Conservation (phyloP, 2,797 vertebrate species). For the Oophaga sylvatica region DNA sequence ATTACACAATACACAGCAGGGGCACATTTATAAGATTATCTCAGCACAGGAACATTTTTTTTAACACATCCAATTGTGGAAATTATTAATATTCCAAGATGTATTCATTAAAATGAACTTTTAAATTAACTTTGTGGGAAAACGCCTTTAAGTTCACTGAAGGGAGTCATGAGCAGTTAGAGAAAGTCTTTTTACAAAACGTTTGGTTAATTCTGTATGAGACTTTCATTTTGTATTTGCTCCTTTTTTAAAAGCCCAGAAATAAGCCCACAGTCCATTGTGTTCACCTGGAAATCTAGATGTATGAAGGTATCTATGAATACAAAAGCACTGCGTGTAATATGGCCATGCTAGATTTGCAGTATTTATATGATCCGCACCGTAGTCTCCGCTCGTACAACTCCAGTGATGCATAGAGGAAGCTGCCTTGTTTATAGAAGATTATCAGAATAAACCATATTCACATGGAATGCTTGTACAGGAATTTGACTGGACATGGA, state of each 20-base stretch:
- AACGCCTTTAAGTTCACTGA: not conserved
- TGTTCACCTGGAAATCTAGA: not conserved
- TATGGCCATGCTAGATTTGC: constrained; percentile 28
- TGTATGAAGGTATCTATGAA: not conserved
- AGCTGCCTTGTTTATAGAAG: constrained; percentile 48
- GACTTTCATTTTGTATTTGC: not conserved
- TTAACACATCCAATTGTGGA: too few species aligned
- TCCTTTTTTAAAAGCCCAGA: not conserved
- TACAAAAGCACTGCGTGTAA: constrained; percentile 15
- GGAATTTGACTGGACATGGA: constrained; percentile 45
- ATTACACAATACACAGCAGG: too few species aligned
- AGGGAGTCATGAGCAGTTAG: not conserved
- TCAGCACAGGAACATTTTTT: too few species aligned
- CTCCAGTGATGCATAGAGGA: constrained; percentile 48
- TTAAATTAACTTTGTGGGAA: too few species aligned
- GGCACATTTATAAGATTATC: too few species aligned
- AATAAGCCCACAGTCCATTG: not conserved
- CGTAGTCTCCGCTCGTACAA: constrained; percentile 31
- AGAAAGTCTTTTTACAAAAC: not conserved
- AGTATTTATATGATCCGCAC: constrained; percentile 3
- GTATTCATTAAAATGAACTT: too few species aligned
- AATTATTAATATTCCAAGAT: too few species aligned
- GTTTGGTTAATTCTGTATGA: not conserved
- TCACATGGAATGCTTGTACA: constrained; percentile 38
- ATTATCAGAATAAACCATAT: constrained; percentile 37